phyloP scores from a whole-genome alignment of 2,888 invertebrate species.

The Nebria salina region DNA sequence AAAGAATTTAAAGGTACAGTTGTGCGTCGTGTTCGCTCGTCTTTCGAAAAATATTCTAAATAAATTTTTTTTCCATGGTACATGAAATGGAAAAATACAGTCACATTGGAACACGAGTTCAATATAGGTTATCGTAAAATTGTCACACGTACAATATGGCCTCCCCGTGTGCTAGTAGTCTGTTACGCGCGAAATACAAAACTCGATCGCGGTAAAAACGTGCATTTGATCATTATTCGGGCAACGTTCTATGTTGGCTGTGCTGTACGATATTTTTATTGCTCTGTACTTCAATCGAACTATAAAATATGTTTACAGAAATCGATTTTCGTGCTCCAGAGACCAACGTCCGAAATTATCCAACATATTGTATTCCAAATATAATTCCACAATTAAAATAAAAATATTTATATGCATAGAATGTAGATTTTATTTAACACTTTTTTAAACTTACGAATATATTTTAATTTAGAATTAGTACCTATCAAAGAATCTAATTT shows the following conservation, averaged over 20 bases:
- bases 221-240: constrained; percentile 31
- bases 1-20: too few species aligned
- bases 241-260: constrained; percentile 9
- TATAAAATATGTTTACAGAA: constrained; percentile 40
- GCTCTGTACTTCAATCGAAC: constrained; percentile 28
- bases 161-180: constrained; percentile 1
- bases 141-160: background rate
- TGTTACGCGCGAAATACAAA: constrained; percentile 7
- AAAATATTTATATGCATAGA: too few species aligned
- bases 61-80: too few species aligned
- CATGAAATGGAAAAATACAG: too few species aligned
- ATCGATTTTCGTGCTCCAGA: background rate
- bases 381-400: background rate
- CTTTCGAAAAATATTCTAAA: too few species aligned
- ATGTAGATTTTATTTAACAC: too few species aligned
- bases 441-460: too few species aligned
- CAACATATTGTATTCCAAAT: background rate
- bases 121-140: background rate
- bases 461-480: too few species aligned
- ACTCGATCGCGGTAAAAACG: background rate
- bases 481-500: too few species aligned
- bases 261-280: constrained; percentile 37
- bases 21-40: too few species aligned
- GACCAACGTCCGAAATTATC: background rate
- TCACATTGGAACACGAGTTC: background rate